Evolutionary conservation across 2,888 invertebrate genomes (phyloP).

Genomic region (Cosmopolites sordidus): DNA sequence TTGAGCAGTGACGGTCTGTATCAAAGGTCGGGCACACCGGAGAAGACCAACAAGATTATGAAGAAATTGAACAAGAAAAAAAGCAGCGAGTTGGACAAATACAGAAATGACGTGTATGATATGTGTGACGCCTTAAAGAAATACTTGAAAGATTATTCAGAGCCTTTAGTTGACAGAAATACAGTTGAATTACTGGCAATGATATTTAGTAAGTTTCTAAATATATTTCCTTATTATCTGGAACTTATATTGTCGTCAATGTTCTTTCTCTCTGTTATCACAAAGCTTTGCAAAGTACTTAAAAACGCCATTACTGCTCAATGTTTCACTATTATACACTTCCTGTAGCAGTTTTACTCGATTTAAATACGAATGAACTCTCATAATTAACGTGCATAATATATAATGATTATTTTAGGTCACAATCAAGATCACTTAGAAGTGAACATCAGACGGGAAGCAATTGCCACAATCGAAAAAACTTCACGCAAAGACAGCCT

Average conservation of each 20-base stretch:
- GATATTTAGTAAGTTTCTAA: constrained; percentile 57
- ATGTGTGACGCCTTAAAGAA: constrained; percentile 85
- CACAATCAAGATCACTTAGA: constrained; percentile 29
- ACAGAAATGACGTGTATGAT: constrained; percentile 75
- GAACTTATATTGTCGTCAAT: too few relatives aligned
- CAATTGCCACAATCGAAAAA: constrained; percentile 32
- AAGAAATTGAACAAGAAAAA: constrained; percentile 39
- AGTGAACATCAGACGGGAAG: constrained; percentile 29
- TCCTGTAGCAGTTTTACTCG: too few relatives aligned
- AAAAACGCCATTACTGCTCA: too few relatives aligned
- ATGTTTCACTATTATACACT: too few relatives aligned
- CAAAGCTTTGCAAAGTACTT: too few relatives aligned
- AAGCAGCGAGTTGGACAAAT: constrained; percentile 37
- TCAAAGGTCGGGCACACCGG: constrained; percentile 74
- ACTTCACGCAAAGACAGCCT: constrained; percentile 38
- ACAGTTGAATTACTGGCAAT: constrained; percentile 41
- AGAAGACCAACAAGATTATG: constrained; percentile 39
- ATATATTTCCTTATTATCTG: too few relatives aligned
- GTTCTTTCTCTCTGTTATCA: too few relatives aligned
- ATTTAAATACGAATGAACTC: too few relatives aligned
- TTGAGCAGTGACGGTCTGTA: constrained; percentile 77
- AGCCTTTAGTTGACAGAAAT: constrained; percentile 77
- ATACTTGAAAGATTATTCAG: constrained; percentile 86
- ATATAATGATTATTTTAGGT: constrained; percentile 31
- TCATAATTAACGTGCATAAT: too few relatives aligned